Base-by-base conservation (phyloP, 2,113 vertebrate genomes). In the Microcebus tavaratra region DNA sequence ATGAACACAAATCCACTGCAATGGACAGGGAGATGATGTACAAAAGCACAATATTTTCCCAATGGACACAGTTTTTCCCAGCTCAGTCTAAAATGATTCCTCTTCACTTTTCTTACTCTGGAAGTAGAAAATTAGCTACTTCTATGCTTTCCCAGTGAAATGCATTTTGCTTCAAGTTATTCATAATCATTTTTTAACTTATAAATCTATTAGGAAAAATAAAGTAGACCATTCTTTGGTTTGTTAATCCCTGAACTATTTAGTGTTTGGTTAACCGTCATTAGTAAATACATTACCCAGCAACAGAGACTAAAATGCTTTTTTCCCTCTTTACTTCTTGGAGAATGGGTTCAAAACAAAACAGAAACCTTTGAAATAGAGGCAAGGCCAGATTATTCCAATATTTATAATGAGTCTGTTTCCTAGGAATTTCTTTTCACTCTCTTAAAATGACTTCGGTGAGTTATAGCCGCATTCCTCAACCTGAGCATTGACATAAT, bases 331-430 rank as follows among this genome's bases (percentile, higher is more conserved):
- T 61, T 27, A 73, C 27, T 94, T 80, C n/a, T 59, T 81, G 67
- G 34, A 85, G 59, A 93, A 78, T 6, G 34, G 31, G 55, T 72
- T 96, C 61, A 91, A 88, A 80, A 87, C 2, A 82, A 97, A 91
- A 82, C 12, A 59, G 93, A 91, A 83, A 53, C 34, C 70, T 95
- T 63, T 72, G 61, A 68, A 93, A 36, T 5, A 87, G 20, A 65
- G 55, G 75, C 53, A 79, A 88, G 8, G 72, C 34, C 72, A 88
- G n/a, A 68, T 48, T 67, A 18, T 42, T 88, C 36, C 13, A 59
- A 48, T 59, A 21, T 3, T 50, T 55, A 1, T 27, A 48, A 82
- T 5, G 6, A 93, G 31, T 67, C 78, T 61, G 8, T 25, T 85
- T 81, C 53, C 53, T 83, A 75, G 57, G 83, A 89, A 87, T 96